These are phyloP conservation scores for Molothrus aeneus DNA, from an alignment of 2,797 vertebrate genomes.

Conservation along the genomic window DNA sequence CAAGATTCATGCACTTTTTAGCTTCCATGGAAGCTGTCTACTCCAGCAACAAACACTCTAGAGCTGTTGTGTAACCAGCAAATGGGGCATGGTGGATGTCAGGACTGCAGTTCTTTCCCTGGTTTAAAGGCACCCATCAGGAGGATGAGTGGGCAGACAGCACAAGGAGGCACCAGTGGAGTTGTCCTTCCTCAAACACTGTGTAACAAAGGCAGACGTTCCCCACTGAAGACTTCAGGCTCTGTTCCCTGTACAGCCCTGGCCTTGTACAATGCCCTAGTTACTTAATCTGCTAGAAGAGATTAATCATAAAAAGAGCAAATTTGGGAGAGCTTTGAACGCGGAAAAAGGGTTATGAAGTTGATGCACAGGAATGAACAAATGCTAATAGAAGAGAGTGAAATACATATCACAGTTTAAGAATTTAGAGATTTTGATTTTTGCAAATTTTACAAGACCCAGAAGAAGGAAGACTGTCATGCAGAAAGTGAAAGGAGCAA, in stretches of 20 bases:
- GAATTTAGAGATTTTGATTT: not conserved
- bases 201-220: not conserved
- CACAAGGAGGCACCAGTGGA: fast-evolving
- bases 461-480: not conserved
- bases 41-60: not conserved
- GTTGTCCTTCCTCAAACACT: not conserved
- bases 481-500: not conserved
- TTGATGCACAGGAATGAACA: not conserved
- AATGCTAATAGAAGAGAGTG: not conserved
- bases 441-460: not conserved
- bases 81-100: not conserved
- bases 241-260: not conserved
- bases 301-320: not conserved
- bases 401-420: not conserved
- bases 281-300: not conserved
- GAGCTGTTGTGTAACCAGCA: not conserved
- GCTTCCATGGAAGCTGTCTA: not conserved
- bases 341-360: not conserved
- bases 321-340: not conserved
- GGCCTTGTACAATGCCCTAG: not conserved
- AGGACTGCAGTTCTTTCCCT: not conserved
- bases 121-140: not conserved
- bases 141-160: fast-evolving
- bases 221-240: not conserved
- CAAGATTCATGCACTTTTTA: not conserved